phyloP scores from a whole-genome alignment of 2,888 invertebrate species.

The Crepidodera aurea region DNA sequence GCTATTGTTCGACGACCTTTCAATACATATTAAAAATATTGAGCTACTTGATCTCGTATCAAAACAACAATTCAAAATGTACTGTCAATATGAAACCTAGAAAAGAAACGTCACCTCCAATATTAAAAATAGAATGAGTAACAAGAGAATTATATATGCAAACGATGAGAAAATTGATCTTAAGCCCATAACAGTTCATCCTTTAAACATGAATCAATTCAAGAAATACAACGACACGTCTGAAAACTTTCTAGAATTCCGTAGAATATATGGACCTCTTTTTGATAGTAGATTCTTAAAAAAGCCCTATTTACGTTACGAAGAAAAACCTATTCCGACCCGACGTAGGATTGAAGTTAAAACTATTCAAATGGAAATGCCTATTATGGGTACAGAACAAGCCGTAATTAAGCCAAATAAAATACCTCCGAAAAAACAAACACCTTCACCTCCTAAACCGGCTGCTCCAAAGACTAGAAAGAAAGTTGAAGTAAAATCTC shows the following conservation, averaged over 20 bases:
- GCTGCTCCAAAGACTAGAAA: neutral
- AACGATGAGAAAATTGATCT: neutral
- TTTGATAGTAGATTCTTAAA: too few species aligned
- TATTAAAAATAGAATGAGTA: neutral
- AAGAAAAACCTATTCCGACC: neutral
- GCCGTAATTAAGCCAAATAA: slow-evolving; percentile 29
- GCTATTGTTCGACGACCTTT: too few species aligned
- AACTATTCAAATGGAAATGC: slow-evolving; percentile 37
- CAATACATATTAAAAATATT: too few species aligned
- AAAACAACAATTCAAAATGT: too few species aligned
- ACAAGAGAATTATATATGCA: neutral
- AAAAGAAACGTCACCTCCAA: neutral
- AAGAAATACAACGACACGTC: neutral
- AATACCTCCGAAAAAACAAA: neutral
- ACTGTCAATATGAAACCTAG: slow-evolving; percentile 1
- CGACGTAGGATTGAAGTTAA: slow-evolving; percentile 30
- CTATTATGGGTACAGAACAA: slow-evolving; percentile 32
- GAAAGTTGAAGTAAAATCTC: neutral
- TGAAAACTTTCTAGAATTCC: slow-evolving; percentile 35
- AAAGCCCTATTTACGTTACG: too few species aligned
- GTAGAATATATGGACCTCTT: slow-evolving; percentile 27
- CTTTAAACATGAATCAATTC: slow-evolving; percentile 14
- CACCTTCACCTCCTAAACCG: neutral
- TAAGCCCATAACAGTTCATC: slow-evolving; percentile 15
- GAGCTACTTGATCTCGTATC: too few species aligned